Evolutionary conservation across 2,113 vertebrate species (phyloP).

Genomic region (Ammodramus savannarum): DNA sequence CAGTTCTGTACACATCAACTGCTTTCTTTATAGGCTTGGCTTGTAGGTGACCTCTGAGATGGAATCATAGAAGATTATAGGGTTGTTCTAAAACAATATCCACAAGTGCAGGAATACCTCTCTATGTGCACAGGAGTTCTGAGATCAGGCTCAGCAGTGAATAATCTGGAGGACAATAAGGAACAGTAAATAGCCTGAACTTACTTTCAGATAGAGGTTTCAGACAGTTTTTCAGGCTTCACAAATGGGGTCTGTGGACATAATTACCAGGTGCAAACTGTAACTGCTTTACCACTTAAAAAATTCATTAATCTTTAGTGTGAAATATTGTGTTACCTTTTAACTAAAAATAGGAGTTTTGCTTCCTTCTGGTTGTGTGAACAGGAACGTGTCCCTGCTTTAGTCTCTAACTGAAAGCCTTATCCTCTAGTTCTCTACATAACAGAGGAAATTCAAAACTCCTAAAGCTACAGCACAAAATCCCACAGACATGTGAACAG

Average conservation of each 20-base stretch:
- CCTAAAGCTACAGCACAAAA: background rate
- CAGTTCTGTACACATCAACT: background rate
- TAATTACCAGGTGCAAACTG: background rate
- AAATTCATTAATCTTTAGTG: background rate
- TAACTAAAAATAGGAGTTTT: background rate
- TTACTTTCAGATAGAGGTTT: background rate
- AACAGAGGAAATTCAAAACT: background rate
- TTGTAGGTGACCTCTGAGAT: background rate
- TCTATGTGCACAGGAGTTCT: background rate
- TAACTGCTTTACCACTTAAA: background rate
- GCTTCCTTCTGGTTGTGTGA: background rate
- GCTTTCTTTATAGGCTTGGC: background rate
- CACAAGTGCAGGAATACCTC: background rate
- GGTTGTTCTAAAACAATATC: background rate
- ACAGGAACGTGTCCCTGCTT: background rate
- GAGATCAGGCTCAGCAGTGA: background rate
- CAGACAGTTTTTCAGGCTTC: background rate
- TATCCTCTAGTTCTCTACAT: background rate
- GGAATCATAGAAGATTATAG: background rate
- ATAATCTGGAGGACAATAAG: background rate
- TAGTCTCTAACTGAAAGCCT: background rate
- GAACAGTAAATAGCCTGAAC: background rate
- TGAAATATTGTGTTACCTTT: background rate
- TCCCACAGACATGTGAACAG: background rate
- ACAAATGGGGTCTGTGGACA: background rate